Evolutionary conservation across 2,797 vertebrate genomes (phyloP).

Genomic region (Ammospiza maritima): DNA sequence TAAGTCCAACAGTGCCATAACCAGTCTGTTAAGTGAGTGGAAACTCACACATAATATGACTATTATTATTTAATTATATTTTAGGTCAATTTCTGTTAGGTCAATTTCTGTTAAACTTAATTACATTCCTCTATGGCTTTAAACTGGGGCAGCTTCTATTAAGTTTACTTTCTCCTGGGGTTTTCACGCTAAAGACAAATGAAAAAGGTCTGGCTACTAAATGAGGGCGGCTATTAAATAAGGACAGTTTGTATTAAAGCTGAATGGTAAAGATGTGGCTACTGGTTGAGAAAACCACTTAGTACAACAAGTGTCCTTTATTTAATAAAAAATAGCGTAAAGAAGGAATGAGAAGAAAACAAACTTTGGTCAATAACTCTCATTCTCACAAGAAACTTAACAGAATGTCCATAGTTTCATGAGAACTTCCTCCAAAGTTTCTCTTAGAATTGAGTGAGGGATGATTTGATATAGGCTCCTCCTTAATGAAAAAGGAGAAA

Average conservation of each 20-base stretch:
- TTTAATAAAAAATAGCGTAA: background rate
- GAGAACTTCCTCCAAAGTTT: background rate
- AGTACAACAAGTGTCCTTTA: background rate
- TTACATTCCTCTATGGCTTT: constrained; percentile 62
- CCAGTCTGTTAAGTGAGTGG: constrained; percentile 25
- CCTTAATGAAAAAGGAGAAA: background rate
- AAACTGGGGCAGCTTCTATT: constrained; percentile 68
- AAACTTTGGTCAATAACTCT: background rate
- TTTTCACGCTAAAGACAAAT: constrained; percentile 49
- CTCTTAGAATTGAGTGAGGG: background rate
- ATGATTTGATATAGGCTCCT: background rate
- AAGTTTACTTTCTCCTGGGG: constrained; percentile 69
- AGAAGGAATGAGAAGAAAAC: background rate
- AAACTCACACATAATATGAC: constrained; percentile 42
- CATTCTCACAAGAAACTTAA: background rate
- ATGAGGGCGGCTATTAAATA: constrained; percentile 58
- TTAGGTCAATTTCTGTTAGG: constrained; percentile 70
- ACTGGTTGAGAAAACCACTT: background rate
- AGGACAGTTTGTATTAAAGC: constrained; percentile 47
- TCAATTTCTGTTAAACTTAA: constrained; percentile 71
- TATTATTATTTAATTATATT: constrained; percentile 70
- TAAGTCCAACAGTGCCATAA: background rate
- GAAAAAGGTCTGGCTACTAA: constrained; percentile 62
- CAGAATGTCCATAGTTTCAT: background rate
- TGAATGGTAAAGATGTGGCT: constrained; percentile 46